phyloP scores from a whole-genome alignment of 1,140 invertebrate species.

The Anoplophora glabripennis region DNA sequence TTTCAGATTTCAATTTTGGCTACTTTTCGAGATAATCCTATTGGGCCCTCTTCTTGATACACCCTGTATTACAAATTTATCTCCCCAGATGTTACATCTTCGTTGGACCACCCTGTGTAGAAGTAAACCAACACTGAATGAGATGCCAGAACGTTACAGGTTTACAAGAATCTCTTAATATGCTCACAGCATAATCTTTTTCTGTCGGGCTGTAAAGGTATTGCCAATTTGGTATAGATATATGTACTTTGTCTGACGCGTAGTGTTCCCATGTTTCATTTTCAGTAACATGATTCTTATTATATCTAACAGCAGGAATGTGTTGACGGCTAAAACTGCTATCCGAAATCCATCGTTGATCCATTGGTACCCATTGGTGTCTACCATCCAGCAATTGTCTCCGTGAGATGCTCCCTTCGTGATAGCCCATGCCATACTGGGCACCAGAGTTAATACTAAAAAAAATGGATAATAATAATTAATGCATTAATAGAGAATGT shows the following conservation, averaged over 20 bases:
- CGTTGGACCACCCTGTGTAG: too few relatives aligned
- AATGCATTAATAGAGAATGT: neutral
- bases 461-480: conserved; percentile 11
- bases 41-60: too few relatives aligned
- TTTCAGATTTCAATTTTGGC: too few relatives aligned
- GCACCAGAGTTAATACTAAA: conserved; percentile 51
- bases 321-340: conserved; percentile 53
- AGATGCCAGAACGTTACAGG: neutral
- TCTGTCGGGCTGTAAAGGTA: neutral
- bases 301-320: conserved; percentile 53
- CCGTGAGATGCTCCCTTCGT: conserved; percentile 49
- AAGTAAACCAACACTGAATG: too few relatives aligned
- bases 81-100: too few relatives aligned
- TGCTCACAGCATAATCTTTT: too few relatives aligned
- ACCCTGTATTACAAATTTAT: too few relatives aligned
- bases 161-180: too few relatives aligned
- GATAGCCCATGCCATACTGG: conserved; percentile 52
- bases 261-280: conserved; percentile 51
- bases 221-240: neutral
- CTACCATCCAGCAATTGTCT: conserved; percentile 57
- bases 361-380: conserved; percentile 54
- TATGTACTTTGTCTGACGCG: conserved; percentile 45
- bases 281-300: conserved; percentile 55
- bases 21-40: too few relatives aligned
- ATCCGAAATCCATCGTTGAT: conserved; percentile 55